Conservation (phyloP, 2,113 vertebrate genomes). For the Platichthys flesus region DNA sequence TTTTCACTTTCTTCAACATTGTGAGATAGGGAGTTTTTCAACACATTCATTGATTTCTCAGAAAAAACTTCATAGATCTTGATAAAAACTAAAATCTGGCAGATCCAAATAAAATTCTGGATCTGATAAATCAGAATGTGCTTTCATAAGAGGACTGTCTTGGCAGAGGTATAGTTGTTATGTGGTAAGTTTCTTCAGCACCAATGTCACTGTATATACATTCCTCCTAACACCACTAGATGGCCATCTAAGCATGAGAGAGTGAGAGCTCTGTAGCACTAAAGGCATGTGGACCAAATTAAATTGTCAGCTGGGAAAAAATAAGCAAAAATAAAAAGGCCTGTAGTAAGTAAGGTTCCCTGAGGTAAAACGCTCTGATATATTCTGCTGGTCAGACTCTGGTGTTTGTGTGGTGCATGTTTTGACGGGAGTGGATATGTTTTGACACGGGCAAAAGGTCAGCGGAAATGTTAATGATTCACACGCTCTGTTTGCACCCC, state of each 20-base stretch:
- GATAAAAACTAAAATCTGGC: too few relatives aligned
- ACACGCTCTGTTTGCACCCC: slow-evolving; percentile 9
- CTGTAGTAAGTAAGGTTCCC: slow-evolving; percentile 11
- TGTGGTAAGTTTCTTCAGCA: background rate
- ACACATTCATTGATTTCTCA: too few relatives aligned
- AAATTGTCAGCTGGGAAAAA: slow-evolving; percentile 42
- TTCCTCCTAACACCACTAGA: slow-evolving; percentile 46
- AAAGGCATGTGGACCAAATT: slow-evolving; percentile 11
- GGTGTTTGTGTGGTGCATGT: slow-evolving; percentile 14
- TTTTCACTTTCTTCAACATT: too few relatives aligned
- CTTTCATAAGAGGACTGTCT: background rate
- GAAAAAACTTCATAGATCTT: too few relatives aligned
- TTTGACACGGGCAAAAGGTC: slow-evolving; percentile 61
- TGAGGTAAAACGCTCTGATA: slow-evolving; percentile 2
- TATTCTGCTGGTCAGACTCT: background rate
- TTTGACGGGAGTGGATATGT: background rate
- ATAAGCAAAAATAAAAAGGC: slow-evolving; percentile 28
- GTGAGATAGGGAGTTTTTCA: too few relatives aligned
- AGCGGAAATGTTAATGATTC: slow-evolving; percentile 66
- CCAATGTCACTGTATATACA: background rate
- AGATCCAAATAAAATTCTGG: too few relatives aligned
- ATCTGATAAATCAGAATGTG: too few relatives aligned
- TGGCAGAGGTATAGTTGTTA: background rate
- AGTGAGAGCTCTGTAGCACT: background rate
- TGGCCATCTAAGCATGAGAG: slow-evolving; percentile 42